Base-by-base conservation (phyloP, 2,888 invertebrate species). In the Drosophila fulvimacula region DNA sequence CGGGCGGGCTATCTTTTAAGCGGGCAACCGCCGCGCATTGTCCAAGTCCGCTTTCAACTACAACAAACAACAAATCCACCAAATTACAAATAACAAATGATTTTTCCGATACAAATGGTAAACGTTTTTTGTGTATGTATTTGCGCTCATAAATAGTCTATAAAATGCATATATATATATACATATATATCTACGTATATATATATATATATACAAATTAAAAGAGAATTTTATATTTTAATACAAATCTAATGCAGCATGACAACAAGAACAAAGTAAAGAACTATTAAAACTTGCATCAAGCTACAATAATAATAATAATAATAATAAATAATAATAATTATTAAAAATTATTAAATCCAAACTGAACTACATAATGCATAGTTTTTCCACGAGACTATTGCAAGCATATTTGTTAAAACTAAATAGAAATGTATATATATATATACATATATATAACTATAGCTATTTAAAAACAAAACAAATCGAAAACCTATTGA, bases 51-150 rank as follows among this genome's bases (percentile, higher is more conserved):
- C 76, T 74, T 69, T 27, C 78, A 84, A 88, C 82, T 76, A 82
- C 64, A 79, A 84, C 65, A 78, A 81, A 62, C 46, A 82, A 87
- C 89, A 87, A 84, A 88, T 81, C 85, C 89, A 86, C 89, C 89
- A 86, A 82, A 87, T 69, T 69, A 65, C 51, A 75, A 69, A 73
- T 65, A 78, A 81, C 63, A 38, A 66, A 76, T 66, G 64, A 71
- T 81, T 78, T 81, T 79, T 76, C 60, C 68, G 41, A 73, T 78
- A 77, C 59, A 65, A 65, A 61, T 38, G 58, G 48, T 61, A 68
- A 79, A 69, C 66, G 65, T 69, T 67, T 72, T 73, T 81, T 65
- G 73, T 79, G 73, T 69, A 74, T 85, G 76, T 82, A 80, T 80
- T 76, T 82, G 76, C 71, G 78, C 76, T 80, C 76, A 79, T 76